phyloP scores from a whole-genome alignment of 1,140 invertebrate species.

The Oscheius sp. region DNA sequence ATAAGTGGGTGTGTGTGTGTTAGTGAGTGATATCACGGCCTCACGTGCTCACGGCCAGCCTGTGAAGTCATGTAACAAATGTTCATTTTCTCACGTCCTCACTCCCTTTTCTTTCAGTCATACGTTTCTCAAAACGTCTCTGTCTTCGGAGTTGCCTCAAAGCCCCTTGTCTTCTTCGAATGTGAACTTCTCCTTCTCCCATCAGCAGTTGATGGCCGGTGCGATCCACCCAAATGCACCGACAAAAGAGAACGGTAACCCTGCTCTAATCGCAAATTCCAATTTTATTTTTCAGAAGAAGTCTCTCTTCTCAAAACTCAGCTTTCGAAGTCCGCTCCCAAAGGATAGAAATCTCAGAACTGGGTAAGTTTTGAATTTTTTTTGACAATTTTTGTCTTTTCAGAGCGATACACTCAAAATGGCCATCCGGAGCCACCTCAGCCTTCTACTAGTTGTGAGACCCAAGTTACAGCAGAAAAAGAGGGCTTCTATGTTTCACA shows the following conservation, averaged over 20 bases:
- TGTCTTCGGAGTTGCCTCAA: slow-evolving; percentile 1
- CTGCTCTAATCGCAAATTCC: background rate
- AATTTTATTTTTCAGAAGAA: background rate
- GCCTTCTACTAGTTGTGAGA: background rate
- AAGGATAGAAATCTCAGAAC: slow-evolving; percentile 3
- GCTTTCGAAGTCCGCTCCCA: slow-evolving; percentile 3
- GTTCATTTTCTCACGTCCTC: too few species aligned
- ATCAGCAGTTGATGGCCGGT: background rate
- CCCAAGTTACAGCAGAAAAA: background rate
- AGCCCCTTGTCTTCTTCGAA: slow-evolving; percentile 4
- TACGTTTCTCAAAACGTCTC: slow-evolving; percentile 3
- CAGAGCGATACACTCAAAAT: background rate
- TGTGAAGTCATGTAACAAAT: too few species aligned
- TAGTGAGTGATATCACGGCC: too few species aligned
- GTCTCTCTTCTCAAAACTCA: background rate
- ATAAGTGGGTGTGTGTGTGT: too few species aligned
- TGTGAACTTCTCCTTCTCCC: slow-evolving; percentile 5
- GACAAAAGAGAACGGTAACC: background rate
- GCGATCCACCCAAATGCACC: background rate
- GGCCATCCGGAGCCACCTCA: background rate
- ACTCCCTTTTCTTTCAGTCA: slow-evolving; percentile 5
- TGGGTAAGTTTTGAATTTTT: background rate
- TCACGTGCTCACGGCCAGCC: too few species aligned
- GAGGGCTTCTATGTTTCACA: background rate
- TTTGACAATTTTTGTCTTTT: background rate